Evolutionary conservation across 1,140 invertebrate genomes (phyloP), one percentile per base, ranked within the genome.

Genomic region (Lerema accius): DNA sequence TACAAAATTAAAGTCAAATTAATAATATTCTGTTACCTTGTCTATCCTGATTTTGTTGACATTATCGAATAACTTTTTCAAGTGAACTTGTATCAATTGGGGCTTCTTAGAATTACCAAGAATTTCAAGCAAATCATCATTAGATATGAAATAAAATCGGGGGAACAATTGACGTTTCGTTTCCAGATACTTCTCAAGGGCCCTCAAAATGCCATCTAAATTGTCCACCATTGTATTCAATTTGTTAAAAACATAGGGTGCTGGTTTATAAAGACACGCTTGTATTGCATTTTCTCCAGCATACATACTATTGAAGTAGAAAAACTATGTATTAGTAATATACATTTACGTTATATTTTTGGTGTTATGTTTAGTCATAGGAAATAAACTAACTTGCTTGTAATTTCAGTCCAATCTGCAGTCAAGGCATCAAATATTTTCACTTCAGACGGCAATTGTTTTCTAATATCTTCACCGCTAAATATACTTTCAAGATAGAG

Each of bases 401-500:
- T 96, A 39, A 96, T 94, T 62, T 94, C 92, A 59, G 92, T 94
- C 94, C 95, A 97, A 45, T 94, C 93, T 35, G 91, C 86, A 14
- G 95, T 95, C 6, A 97, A 85, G 42, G 91, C 88, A 82, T 95
- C 93, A 91, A 97, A 97, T 71, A 95, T 93, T 73, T 93, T 92
- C 1, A 95, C 93, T 90, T 97, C 96, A 51, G 93, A 92, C 0
- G 96, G 96, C 32, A 98, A 85, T 82, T 97, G 96, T 69, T 95
- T 94, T 73, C 95, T 92, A 56, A 97, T 97, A 82, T 97, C 96
- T 86, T 97, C 96, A 1, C 95, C 95, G 71, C 90, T 91, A 86
- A 98, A 97, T 76, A 97, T 97, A 82, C 95, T 96, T 91, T 97
- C 95, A 16, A 97, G 87, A 80, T 97, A 97, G 40, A 96, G 91